A percentile compares a stretch with the other conserved stretches of the same genome.
These are phyloP conservation scores for Drosophila prosaltans DNA, from an alignment of 1,140 invertebrate genomes.

Conservation along the genomic window DNA sequence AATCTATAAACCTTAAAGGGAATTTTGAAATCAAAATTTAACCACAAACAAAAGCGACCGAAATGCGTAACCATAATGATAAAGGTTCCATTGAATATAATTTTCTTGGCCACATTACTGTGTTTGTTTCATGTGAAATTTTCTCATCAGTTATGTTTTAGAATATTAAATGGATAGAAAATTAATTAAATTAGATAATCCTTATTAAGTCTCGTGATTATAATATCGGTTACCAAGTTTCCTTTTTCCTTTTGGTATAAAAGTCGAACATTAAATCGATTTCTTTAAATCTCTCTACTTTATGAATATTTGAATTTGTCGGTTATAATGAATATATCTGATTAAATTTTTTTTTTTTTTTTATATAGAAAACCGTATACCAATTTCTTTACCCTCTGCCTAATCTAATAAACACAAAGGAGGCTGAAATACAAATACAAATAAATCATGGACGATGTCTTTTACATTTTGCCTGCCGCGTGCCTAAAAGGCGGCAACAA, in stretches of 20 bases:
- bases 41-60: neutral
- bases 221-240: too few species aligned
- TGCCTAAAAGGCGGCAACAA: slow-evolving; percentile 20
- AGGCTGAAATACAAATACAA: slow-evolving; percentile 19
- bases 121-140: too few species aligned
- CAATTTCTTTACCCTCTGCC: slow-evolving; percentile 5
- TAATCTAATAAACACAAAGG: slow-evolving; percentile 17
- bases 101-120: too few species aligned
- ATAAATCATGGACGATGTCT: slow-evolving; percentile 14
- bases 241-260: too few species aligned
- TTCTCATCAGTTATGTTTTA: too few species aligned
- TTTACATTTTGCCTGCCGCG: slow-evolving; percentile 6
- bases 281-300: too few species aligned
- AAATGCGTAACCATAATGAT: neutral
- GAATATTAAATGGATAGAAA: too few species aligned
- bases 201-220: too few species aligned
- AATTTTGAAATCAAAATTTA: neutral
- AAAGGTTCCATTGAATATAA: neutral
- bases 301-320: neutral
- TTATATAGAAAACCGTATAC: neutral
- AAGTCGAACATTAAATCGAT: too few species aligned
- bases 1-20: slow-evolving; percentile 2
- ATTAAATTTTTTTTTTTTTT: slow-evolving; percentile 4
- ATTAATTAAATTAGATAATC: too few species aligned
- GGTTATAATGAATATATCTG: slow-evolving; percentile 4